Percentiles rank a stretch among this genome's conserved stretches.
Conservation (phyloP, 2,888 invertebrate genomes). For the Rhagium mordax region DNA sequence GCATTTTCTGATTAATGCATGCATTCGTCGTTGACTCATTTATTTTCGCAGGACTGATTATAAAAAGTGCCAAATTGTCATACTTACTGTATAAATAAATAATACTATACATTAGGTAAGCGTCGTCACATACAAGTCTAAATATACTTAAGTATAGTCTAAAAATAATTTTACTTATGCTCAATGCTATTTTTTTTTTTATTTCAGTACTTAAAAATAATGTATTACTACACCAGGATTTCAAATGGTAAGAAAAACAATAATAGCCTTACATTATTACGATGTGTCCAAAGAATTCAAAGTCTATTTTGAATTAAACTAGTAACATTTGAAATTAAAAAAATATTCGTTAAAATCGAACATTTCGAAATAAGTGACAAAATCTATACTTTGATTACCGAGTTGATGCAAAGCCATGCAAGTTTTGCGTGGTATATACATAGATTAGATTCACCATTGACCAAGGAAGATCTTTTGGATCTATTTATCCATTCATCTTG, state of each 20-base stretch:
- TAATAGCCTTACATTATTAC: no score
- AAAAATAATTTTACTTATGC: constrained; percentile 22
- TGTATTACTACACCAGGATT: neutral
- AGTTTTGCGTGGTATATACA: no score
- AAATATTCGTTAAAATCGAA: no score
- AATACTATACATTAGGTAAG: constrained; percentile 17
- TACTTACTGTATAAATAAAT: constrained; percentile 30
- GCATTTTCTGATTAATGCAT: constrained; percentile 26
- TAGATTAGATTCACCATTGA: no score
- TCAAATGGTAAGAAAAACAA: neutral
- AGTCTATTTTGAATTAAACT: no score
- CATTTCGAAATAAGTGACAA: no score
- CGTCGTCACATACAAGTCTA: constrained; percentile 14
- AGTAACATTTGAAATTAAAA: no score
- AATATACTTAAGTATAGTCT: constrained; percentile 14
- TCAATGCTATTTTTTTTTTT: constrained; percentile 17
- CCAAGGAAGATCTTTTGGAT: no score
- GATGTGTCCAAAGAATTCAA: no score
- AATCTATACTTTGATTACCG: no score
- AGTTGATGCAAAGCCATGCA: no score
- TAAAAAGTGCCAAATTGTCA: constrained; percentile 27
- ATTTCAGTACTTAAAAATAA: neutral
- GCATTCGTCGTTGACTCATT: constrained; percentile 16
- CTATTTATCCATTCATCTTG: no score
- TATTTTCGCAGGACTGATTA: constrained; percentile 16